These are phyloP conservation scores for Galleria mellonella DNA, from an alignment of 1,140 invertebrate species.

Conservation along the genomic window DNA sequence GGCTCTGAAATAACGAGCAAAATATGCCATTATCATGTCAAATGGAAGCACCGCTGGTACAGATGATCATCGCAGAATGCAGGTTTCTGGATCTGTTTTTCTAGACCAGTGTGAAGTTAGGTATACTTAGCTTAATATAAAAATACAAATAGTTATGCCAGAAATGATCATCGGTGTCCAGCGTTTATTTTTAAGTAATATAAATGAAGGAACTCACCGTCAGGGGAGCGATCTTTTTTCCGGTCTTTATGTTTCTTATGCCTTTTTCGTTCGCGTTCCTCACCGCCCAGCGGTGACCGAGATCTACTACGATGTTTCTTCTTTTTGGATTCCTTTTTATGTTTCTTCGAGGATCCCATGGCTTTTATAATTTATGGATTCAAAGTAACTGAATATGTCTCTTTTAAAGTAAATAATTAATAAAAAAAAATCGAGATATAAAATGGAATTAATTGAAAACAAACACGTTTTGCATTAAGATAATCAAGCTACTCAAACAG, in stretches of 20 bases:
- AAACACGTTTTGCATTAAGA: too few species aligned
- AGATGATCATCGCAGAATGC: slow-evolving; percentile 32
- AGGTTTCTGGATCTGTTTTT: too few species aligned
- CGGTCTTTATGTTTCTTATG: slow-evolving; percentile 66
- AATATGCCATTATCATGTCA: slow-evolving; percentile 68
- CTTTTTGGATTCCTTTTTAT: slow-evolving; percentile 68
- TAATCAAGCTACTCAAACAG: too few species aligned
- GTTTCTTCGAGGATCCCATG: slow-evolving; percentile 62
- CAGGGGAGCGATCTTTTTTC: slow-evolving; percentile 60
- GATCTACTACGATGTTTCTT: slow-evolving; percentile 66
- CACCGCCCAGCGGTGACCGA: slow-evolving; percentile 48
- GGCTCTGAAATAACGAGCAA: slow-evolving; percentile 69
- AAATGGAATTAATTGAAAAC: too few species aligned
- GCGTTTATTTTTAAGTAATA: slow-evolving; percentile 23
- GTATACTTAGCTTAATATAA: too few species aligned
- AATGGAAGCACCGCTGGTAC: slow-evolving; percentile 29
- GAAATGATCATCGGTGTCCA: slow-evolving; percentile 33
- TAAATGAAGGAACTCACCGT: slow-evolving; percentile 49
- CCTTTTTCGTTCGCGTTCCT: slow-evolving; percentile 53
- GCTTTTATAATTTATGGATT: too few species aligned
- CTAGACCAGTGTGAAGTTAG: too few species aligned
- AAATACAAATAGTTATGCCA: not conserved
- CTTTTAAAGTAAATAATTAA: too few species aligned
- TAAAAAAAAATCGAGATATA: too few species aligned
- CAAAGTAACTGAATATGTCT: too few species aligned